Percentiles rank a stretch among this genome's conserved stretches.
These are phyloP conservation scores for Dendrolimus punctatus DNA, from an alignment of 1,140 invertebrate genomes.

Conservation along the genomic window DNA sequence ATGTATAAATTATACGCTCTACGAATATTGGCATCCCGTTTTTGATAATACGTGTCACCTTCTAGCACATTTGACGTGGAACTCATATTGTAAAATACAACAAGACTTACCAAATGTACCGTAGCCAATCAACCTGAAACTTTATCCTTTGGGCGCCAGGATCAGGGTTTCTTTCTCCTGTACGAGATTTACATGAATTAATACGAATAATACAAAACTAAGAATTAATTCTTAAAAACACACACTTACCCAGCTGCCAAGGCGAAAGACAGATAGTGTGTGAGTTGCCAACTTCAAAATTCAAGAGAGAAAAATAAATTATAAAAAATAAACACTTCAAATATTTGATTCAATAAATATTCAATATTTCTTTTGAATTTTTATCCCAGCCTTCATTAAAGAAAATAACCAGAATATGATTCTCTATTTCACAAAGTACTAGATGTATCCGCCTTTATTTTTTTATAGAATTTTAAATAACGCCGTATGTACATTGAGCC, in stretches of 20 bases:
- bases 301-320: too few species aligned
- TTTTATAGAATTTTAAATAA: too few species aligned
- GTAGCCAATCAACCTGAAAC: conserved; percentile 61
- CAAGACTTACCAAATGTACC: conserved; percentile 59
- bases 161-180: conserved; percentile 50
- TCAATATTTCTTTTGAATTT: too few species aligned
- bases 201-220: conserved; percentile 33
- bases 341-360: too few species aligned
- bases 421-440: too few species aligned
- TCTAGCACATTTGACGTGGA: conserved; percentile 71
- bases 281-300: conserved; percentile 5
- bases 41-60: conserved; percentile 70
- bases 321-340: too few species aligned
- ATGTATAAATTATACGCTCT: neutral
- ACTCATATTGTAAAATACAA: conserved; percentile 42
- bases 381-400: too few species aligned
- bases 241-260: conserved; percentile 26
- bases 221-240: conserved; percentile 29
- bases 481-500: too few species aligned
- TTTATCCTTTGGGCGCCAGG: conserved; percentile 58
- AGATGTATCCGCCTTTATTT: too few species aligned
- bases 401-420: too few species aligned
- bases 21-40: conserved; percentile 20
- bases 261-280: conserved; percentile 11
- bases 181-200: conserved; percentile 32